phyloP scores from a whole-genome alignment of 2,888 invertebrate genomes.

The Fragum whitleyi region DNA sequence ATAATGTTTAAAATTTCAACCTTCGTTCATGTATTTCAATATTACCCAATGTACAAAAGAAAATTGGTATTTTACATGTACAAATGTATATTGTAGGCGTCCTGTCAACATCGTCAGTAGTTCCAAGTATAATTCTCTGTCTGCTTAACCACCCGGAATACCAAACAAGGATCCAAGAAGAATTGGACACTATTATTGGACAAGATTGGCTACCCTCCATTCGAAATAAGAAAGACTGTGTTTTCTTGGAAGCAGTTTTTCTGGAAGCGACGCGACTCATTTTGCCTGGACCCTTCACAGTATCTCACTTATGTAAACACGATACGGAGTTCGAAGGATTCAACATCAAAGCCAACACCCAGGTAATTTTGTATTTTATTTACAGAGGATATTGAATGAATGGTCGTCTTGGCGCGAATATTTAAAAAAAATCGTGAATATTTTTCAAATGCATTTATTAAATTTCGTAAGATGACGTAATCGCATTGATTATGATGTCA shows the following conservation, averaged over 20 bases:
- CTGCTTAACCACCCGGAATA: no score
- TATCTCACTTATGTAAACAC: neutral
- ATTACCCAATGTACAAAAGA: no score
- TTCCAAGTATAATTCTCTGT: neutral
- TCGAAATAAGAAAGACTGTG: neutral
- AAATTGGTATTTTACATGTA: no score
- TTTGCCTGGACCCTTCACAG: neutral
- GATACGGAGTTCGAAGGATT: neutral
- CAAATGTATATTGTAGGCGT: no score
- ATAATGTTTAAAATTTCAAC: no score
- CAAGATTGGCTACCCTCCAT: neutral
- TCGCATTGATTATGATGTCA: no score
- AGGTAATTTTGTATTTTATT: neutral
- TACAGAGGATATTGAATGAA: no score
- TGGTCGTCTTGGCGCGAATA: neutral
- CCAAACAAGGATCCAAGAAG: neutral
- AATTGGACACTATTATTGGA: neutral
- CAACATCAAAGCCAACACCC: neutral
- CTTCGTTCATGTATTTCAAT: no score
- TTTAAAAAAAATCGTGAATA: no score
- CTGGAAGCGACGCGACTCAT: neutral
- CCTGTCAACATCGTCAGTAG: neutral
- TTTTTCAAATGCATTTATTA: no score
- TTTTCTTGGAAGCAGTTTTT: neutral
- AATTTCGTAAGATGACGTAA: no score